phyloP scores from a whole-genome alignment of 2,113 vertebrate genomes.

The Rhinichthys klamathensis region DNA sequence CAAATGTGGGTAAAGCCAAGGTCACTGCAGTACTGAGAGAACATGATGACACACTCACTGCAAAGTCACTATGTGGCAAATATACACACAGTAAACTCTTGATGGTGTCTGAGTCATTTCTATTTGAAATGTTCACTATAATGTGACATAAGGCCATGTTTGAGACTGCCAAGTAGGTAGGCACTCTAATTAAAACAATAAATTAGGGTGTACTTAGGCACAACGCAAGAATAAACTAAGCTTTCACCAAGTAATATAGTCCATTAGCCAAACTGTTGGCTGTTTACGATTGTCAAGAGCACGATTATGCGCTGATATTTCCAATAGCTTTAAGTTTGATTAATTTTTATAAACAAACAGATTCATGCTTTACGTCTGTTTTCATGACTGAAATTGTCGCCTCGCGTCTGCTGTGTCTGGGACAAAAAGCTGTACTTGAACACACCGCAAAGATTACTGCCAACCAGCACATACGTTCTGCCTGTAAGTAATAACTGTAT shows the following conservation, averaged over 20 bases:
- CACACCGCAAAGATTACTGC: no score
- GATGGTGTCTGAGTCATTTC: background rate
- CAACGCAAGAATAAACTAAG: background rate
- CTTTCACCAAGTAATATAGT: background rate
- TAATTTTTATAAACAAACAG: background rate
- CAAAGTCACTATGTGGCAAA: conserved; percentile 31
- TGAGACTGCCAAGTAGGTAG: conserved; percentile 4
- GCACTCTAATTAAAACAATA: background rate
- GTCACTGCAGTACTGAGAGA: conserved; percentile 12
- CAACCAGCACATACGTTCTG: no score
- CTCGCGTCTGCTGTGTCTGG: no score
- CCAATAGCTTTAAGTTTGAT: background rate
- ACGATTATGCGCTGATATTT: background rate
- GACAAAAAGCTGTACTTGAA: no score
- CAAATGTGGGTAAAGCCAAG: conserved; percentile 17
- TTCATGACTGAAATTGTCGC: background rate
- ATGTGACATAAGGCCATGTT: background rate
- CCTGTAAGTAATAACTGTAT: no score
- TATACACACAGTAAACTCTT: background rate
- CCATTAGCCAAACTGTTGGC: background rate
- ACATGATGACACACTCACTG: background rate
- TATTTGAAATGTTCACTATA: background rate
- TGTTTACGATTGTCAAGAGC: background rate
- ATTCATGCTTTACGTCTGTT: background rate
- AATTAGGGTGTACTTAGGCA: background rate